A percentile compares a stretch with the other conserved stretches of the same genome.
These are phyloP conservation scores for Protobothrops mucrosquamatus DNA, from an alignment of 2,113 vertebrate genomes.

Conservation along the genomic window DNA sequence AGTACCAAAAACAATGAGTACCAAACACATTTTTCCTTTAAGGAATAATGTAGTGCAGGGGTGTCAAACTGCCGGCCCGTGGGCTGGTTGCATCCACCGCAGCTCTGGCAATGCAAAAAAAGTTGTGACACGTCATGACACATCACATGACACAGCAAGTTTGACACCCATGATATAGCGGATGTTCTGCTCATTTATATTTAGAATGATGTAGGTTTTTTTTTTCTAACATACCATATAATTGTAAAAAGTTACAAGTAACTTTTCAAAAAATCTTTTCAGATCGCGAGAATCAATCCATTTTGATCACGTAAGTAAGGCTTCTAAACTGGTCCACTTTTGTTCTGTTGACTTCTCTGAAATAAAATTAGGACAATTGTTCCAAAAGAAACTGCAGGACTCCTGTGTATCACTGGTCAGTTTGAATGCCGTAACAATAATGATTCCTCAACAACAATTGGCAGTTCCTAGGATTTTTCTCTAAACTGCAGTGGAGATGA, in stretches of 20 bases:
- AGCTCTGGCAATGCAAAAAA: too few species aligned
- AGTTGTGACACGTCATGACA: too few species aligned
- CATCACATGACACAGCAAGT: too few species aligned
- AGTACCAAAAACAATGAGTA: too few species aligned
- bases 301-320: slow-evolving; percentile 85
- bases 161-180: too few species aligned
- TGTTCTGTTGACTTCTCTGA: neutral
- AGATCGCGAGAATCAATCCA: slow-evolving; percentile 85
- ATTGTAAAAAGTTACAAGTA: neutral
- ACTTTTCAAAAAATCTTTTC: slow-evolving; percentile 32
- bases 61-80: too few species aligned
- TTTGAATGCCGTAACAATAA: neutral
- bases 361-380: neutral
- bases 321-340: neutral
- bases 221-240: neutral
- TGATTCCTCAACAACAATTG: neutral
- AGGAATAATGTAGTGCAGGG: too few species aligned
- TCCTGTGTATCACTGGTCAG: neutral
- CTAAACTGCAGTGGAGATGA: neutral
- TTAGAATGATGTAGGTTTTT: neutral
- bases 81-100: too few species aligned
- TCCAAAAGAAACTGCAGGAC: neutral
- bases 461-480: neutral
- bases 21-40: too few species aligned
- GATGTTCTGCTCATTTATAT: neutral